A percentile compares a stretch with the other conserved stretches of the same genome.
These are phyloP conservation scores for Trichogramma evanescens DNA, from an alignment of 2,888 invertebrate genomes.

Conservation along the genomic window DNA sequence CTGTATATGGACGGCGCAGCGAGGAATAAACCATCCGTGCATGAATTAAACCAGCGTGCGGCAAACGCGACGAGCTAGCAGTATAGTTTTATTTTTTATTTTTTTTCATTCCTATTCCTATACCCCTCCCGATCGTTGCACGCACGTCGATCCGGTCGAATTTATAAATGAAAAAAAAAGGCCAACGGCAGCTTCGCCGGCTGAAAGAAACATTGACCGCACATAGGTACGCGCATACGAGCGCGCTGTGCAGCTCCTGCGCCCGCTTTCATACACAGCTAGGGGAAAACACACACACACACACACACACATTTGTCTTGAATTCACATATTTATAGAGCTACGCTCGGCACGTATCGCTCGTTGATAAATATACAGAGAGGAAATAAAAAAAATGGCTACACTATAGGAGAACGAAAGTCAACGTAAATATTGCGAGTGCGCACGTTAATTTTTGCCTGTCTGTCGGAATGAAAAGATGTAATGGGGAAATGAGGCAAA, in stretches of 20 bases:
- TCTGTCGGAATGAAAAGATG: no score
- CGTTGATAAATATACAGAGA: constrained; percentile 2
- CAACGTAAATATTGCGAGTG: background rate
- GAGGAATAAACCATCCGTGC: background rate
- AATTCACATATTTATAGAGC: constrained; percentile 8
- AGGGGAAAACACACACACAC: background rate
- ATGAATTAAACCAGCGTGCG: constrained; percentile 6
- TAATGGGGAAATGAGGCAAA: no score
- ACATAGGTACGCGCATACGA: no score
- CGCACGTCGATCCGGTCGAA: constrained; percentile 13
- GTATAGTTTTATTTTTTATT: no score
- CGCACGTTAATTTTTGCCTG: background rate
- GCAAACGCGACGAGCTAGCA: no score
- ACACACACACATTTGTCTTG: background rate
- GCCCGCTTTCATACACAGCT: background rate
- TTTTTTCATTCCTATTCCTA: no score
- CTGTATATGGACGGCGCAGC: no score
- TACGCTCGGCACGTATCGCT: constrained; percentile 6
- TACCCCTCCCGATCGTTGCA: background rate
- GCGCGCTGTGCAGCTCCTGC: background rate
- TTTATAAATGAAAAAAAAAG: constrained; percentile 11
- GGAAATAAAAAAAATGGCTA: background rate
- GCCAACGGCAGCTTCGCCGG: background rate
- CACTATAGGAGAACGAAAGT: background rate
- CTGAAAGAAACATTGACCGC: no score